Base-by-base conservation (phyloP, 2,888 invertebrate species). In the Phaedon cochleariae region DNA sequence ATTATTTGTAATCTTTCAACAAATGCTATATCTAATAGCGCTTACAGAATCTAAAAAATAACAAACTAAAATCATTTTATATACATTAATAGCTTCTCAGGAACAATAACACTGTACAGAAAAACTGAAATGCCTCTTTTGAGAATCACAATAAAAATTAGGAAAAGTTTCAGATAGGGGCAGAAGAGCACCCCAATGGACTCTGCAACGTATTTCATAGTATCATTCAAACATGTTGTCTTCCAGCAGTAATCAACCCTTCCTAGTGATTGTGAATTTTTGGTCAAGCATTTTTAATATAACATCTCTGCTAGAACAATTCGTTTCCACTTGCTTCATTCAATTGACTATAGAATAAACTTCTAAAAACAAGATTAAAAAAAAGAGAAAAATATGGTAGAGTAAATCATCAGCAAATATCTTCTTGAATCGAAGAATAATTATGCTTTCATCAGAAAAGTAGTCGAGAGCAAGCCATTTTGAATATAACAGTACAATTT, bases 11-110 rank as follows among this genome's bases (percentile, higher is more conserved):
- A 70, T 65, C 58, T 55, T 73, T 75, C 73, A 75, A 75, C 74
- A 74, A 73, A 70, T 73, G 74, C 75, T 74, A 75, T 75, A 70
- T 72, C 75, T 75, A 75, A 75, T 75, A 75, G 74, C 73, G 68
- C 65, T 74, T 71, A 73, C 75, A 74, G 69, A 68, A 71, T 73
- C 68, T 71, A 71, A 73, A 75, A 73, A 74, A 69, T 74, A 74
- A 74, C 72, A 73, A 74, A 75, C 74, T 74, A 75, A 75, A 75
- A 69, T 63, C 72, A 71, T 65, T 54, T 67, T 71, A 72, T 72
- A 70, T 67, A 72, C 70, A 71, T 65, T 71, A 68, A 72, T 70
- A 70, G 69, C 64, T 58, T 67, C 65, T 72, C 71, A 72, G 65
- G 72, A 72, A 72, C 71, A 71, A 72, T 71, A 75, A 75, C 74